Conservation (phyloP, 2,113 vertebrate genomes). For the Pelodiscus sinensis region DNA sequence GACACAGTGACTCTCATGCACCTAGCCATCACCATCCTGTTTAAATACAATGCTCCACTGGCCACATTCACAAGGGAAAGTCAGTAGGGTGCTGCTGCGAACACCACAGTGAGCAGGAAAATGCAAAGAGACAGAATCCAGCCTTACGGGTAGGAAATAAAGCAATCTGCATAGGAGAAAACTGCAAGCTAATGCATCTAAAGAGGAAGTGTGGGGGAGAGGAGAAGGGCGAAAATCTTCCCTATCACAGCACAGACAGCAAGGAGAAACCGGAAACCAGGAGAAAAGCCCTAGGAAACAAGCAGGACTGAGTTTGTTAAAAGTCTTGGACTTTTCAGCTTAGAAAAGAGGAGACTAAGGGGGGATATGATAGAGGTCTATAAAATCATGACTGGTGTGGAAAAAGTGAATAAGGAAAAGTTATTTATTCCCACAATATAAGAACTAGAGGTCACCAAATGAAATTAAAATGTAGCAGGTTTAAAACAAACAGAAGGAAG, state of each 20-base stretch:
- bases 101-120: not conserved
- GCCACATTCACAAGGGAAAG: not conserved
- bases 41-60: not conserved
- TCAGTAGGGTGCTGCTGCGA: not conserved
- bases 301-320: not conserved
- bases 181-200: not conserved
- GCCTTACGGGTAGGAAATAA: not conserved
- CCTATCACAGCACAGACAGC: not conserved
- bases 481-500: no score
- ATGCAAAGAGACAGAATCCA: not conserved
- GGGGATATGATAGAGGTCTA: no score
- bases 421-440: no score
- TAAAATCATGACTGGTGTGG: no score
- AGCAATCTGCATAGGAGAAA: not conserved
- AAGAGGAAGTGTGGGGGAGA: not conserved
- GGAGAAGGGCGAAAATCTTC: not conserved
- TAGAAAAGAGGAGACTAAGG: no score
- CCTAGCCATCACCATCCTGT: not conserved
- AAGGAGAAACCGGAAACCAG: not conserved
- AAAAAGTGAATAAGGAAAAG: no score
- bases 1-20: not conserved
- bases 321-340: no score
- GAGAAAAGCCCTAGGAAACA: not conserved
- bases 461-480: no score
- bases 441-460: no score